Base-by-base conservation (phyloP, 2,113 vertebrate genomes). In the Daubentonia madagascariensis region DNA sequence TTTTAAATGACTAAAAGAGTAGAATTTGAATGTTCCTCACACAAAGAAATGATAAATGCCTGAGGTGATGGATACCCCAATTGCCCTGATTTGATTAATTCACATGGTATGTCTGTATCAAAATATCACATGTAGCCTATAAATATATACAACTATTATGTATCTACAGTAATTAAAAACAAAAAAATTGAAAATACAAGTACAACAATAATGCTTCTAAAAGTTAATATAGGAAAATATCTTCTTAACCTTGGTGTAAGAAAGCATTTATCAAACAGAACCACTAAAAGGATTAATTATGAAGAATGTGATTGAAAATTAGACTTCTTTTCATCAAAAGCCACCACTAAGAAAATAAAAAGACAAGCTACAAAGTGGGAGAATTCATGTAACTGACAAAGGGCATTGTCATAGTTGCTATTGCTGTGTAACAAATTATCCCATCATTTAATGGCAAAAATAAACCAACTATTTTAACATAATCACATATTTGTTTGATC, bases 181-280 rank as follows among this genome's bases (percentile, higher is more conserved):
- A 61, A 61, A 61, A 61, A 61, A 61, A 11, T 59, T 61, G 3
- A 61, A 63, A 63, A 63, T 30, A 30, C 61, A n/a, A n/a, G n/a
- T n/a, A n/a, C n/a, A n/a, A n/a, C 8, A 65, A 59, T 54, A 87
- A 63, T 45, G 14, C 8, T 37, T 94, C 7, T 40, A 28, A 93
- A 37, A 72, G 6, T 70, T 85, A 78, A 80, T 28, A 52, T 43
- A 83, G 35, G 28, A 50, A 97, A 95, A 85, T 75, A 84, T n/a
- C 12, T 86, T 59, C 57, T n/a, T 79, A 22, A 61, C 22, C 17
- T 43, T 67, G 0, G 3, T 3, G 7, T 63, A 90, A 28, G 67
- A 94, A 92, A 92, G 5, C 25, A 87, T 30, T 79, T 94, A 80
- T 76, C 7, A 96, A 75, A 86, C 3, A 87, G 28, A 86, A 86